These are phyloP conservation scores for Geodia barretti DNA, from an alignment of 37 sponge, comb jelly and placozoan genomes.

Conservation along the genomic window DNA sequence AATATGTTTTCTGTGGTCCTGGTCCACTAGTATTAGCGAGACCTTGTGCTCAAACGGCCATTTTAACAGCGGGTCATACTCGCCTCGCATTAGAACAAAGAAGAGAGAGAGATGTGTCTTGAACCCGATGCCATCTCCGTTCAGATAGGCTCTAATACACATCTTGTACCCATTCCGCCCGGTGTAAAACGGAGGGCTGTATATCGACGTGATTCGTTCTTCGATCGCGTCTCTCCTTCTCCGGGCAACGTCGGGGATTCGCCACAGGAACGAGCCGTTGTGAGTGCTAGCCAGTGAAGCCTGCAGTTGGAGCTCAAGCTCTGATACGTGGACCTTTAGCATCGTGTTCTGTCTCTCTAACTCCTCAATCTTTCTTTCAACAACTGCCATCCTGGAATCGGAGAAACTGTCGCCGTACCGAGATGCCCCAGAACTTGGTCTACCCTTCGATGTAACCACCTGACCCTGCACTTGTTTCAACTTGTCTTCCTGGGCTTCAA, in stretches of 20 bases:
- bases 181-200: conserved; percentile 85
- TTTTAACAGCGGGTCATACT: conserved; percentile 77
- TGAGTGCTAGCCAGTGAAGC: conserved; percentile 78
- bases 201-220: conserved; percentile 73
- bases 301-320: conserved; percentile 83
- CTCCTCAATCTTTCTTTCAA: conserved; percentile 57
- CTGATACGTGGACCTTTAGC: conserved; percentile 58
- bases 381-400: background rate
- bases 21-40: conserved; percentile 79
- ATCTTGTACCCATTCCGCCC: conserved; percentile 88
- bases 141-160: conserved; percentile 81
- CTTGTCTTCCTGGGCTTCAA: background rate
- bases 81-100: conserved; percentile 89
- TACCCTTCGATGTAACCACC: background rate
- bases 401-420: background rate
- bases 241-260: conserved; percentile 72
- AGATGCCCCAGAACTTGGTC: background rate
- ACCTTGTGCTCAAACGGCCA: conserved; percentile 92
- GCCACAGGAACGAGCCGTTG: conserved; percentile 84
- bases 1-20: conserved; percentile 51
- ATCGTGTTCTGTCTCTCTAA: conserved; percentile 37
- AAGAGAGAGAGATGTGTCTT: conserved; percentile 77
- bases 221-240: conserved; percentile 75
- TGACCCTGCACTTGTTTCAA: background rate
- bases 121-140: conserved; percentile 89